Conservation (phyloP, 2,113 vertebrate genomes). For the Burhinus bistriatus region DNA sequence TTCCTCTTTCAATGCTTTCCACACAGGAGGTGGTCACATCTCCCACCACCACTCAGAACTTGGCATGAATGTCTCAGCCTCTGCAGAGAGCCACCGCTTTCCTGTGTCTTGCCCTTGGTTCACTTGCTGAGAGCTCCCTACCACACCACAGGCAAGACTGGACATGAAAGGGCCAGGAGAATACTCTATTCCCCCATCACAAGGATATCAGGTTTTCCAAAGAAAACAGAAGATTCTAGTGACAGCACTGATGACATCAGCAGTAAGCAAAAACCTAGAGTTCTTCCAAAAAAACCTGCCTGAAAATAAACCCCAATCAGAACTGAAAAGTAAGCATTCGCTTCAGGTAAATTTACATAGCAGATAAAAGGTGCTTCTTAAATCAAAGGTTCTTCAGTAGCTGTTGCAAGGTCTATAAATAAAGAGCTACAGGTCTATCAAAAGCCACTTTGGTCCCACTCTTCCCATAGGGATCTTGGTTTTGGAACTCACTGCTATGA, state of each 20-base stretch:
- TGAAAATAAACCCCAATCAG: background rate
- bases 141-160: background rate
- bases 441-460: background rate
- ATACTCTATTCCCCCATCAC: background rate
- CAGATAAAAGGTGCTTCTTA: constrained; percentile 2
- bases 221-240: background rate
- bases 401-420: background rate
- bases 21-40: background rate
- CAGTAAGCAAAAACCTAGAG: background rate
- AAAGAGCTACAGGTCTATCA: background rate
- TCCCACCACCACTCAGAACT: background rate
- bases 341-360: background rate
- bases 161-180: background rate
- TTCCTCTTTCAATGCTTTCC: background rate
- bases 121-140: background rate
- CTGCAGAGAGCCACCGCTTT: background rate
- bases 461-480: background rate
- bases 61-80: background rate
- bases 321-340: background rate
- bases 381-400: constrained; percentile 1
- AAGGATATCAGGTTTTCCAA: background rate
- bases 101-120: background rate
- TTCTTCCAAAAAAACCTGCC: background rate
- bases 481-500: background rate
- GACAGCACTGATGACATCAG: background rate